These are phyloP conservation scores for Epizoanthus scotinus DNA, from an alignment of 92 coral and sea anemone species.

Conservation along the genomic window DNA sequence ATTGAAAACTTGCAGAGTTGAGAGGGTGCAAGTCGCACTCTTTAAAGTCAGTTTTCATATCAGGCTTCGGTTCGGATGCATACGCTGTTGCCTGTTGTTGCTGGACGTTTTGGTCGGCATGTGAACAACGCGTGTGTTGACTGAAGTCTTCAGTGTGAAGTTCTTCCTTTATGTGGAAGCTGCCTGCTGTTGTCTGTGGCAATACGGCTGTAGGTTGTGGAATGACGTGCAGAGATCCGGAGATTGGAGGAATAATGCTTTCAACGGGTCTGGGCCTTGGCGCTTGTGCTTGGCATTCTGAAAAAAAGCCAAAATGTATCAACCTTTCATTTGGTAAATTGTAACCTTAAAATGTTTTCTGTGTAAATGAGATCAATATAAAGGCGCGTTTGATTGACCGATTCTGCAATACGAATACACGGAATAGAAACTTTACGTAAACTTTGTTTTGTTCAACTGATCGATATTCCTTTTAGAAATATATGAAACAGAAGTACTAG, in stretches of 20 bases:
- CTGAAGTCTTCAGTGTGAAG: neutral
- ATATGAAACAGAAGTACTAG: too few species aligned
- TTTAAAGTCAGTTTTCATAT: neutral
- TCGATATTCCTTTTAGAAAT: too few species aligned
- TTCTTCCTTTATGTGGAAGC: neutral
- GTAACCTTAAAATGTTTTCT: too few species aligned
- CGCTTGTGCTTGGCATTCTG: constrained; percentile 10
- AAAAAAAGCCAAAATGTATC: too few species aligned
- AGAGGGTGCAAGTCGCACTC: constrained; percentile 14
- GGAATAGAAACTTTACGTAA: too few species aligned
- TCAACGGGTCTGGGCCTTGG: constrained; percentile 1
- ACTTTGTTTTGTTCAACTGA: too few species aligned
- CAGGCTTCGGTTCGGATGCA: neutral
- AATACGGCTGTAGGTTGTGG: neutral
- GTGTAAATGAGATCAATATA: too few species aligned
- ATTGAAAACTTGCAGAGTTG: constrained; percentile 11
- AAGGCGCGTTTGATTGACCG: too few species aligned
- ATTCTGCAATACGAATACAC: too few species aligned
- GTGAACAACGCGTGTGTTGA: neutral
- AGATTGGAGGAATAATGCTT: neutral
- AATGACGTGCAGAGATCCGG: neutral
- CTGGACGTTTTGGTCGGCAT: neutral
- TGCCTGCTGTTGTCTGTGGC: neutral
- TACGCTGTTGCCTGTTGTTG: neutral
- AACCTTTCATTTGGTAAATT: too few species aligned